These are phyloP conservation scores for Caenorhabditis inopinata DNA, from an alignment of 1,140 invertebrate genomes.

Conservation along the genomic window DNA sequence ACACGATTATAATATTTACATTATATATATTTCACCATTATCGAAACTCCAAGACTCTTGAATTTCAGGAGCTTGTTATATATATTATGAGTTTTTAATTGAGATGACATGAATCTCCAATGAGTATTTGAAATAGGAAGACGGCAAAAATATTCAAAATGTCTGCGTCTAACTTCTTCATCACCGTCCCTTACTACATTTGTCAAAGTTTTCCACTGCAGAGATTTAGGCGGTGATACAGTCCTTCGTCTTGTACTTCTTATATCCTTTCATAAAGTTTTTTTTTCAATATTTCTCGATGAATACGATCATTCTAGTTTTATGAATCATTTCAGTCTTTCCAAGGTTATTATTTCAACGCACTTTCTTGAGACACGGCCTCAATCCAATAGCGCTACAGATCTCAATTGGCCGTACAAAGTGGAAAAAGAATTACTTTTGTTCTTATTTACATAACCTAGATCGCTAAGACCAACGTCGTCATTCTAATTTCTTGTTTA, in stretches of 20 bases:
- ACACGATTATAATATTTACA: too few species aligned
- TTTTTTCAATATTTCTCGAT: neutral
- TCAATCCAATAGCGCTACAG: neutral
- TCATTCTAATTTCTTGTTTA: neutral
- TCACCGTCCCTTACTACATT: too few species aligned
- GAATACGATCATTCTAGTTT: neutral
- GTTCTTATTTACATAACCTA: constrained; percentile 30
- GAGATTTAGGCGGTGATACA: constrained; percentile 1
- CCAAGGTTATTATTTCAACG: neutral
- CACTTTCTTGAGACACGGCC: neutral
- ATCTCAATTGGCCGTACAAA: constrained; percentile 24
- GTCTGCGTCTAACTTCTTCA: neutral
- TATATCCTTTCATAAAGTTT: neutral
- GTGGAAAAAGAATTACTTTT: constrained; percentile 13
- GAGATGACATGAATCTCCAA: too few species aligned
- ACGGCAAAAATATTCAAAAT: neutral
- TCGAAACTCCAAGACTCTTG: too few species aligned
- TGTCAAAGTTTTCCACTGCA: neutral
- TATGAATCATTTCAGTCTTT: constrained; percentile 4
- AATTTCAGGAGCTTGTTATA: too few species aligned
- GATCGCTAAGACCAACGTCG: neutral
- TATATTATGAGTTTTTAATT: too few species aligned
- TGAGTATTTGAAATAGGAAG: neutral
- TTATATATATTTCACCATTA: too few species aligned
- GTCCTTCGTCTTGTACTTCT: neutral